Percentiles rank a stretch among this genome's conserved stretches.
phyloP scores from a whole-genome alignment of 2,888 invertebrate species.

The Toxonevra muliebris region DNA sequence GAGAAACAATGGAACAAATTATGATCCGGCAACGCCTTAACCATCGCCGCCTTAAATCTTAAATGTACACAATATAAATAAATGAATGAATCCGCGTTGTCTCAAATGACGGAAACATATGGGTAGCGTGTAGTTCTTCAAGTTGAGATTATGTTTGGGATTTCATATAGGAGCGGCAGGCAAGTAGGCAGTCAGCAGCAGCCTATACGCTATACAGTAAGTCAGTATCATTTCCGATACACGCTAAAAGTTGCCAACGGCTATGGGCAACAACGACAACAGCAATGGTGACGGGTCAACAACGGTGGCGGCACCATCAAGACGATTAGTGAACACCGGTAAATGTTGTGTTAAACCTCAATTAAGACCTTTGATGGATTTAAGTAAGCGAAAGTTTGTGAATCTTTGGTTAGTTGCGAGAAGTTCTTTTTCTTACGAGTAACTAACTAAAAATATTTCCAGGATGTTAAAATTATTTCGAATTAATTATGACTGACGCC shows the following conservation, averaged over 20 bases:
- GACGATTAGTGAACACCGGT: slow-evolving; percentile 59
- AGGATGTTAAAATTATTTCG: slow-evolving; percentile 52
- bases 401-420: not conserved
- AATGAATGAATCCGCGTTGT: not conserved
- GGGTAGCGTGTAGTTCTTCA: slow-evolving; percentile 10
- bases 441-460: slow-evolving; percentile 16
- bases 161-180: not conserved
- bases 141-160: slow-evolving; percentile 9
- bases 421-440: slow-evolving; percentile 32
- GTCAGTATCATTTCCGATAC: slow-evolving; percentile 4
- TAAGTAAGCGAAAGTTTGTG: not conserved
- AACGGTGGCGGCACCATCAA: slow-evolving; percentile 29
- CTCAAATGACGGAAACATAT: not conserved
- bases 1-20: not conserved
- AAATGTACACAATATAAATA: not conserved
- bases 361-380: slow-evolving; percentile 45
- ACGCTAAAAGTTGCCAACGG: not conserved
- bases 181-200: not conserved
- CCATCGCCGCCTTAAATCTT: slow-evolving; percentile 10
- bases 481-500: slow-evolving; percentile 57
- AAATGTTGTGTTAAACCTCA: slow-evolving; percentile 60
- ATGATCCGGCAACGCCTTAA: slow-evolving; percentile 11
- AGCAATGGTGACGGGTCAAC: slow-evolving; percentile 17
- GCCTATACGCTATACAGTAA: not conserved
- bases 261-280: not conserved